Percentiles rank a stretch among this genome's conserved stretches.
These are phyloP conservation scores for Petrophora chlorosata DNA, from an alignment of 2,888 invertebrate genomes.

Conservation along the genomic window DNA sequence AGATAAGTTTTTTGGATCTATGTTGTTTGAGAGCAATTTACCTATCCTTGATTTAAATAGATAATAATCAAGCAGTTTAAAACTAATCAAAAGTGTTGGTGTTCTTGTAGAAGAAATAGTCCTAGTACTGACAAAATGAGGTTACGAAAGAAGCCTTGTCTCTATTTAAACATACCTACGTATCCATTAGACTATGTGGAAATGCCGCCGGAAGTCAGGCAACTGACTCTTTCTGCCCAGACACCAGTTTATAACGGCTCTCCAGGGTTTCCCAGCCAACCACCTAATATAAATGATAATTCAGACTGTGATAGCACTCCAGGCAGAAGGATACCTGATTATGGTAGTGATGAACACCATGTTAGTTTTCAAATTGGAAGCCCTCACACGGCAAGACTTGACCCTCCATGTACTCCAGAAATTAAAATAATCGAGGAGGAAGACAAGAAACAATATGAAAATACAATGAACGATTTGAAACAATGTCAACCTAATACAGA, in stretches of 20 bases:
- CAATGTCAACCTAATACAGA: background rate
- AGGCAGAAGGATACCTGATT: background rate
- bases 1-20: slow-evolving; percentile 21
- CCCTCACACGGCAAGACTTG: slow-evolving; percentile 20
- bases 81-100: too few species aligned
- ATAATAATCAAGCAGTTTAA: background rate
- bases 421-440: slow-evolving; percentile 57
- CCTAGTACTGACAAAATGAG: slow-evolving; percentile 53
- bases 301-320: background rate
- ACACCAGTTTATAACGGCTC: slow-evolving; percentile 4
- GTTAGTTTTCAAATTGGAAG: background rate
- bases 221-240: slow-evolving; percentile 48
- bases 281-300: background rate
- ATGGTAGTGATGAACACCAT: background rate
- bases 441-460: slow-evolving; percentile 32
- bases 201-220: slow-evolving; percentile 64
- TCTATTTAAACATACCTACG: slow-evolving; percentile 63
- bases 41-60: background rate
- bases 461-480: background rate
- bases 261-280: background rate
- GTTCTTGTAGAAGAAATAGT: too few species aligned
- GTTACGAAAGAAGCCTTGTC: slow-evolving; percentile 66
- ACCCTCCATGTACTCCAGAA: slow-evolving; percentile 60
- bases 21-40: too few species aligned
- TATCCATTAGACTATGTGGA: slow-evolving; percentile 72